Evolutionary conservation across 2,113 vertebrate species (phyloP).

Genomic region (Sphyrna mokarran): DNA sequence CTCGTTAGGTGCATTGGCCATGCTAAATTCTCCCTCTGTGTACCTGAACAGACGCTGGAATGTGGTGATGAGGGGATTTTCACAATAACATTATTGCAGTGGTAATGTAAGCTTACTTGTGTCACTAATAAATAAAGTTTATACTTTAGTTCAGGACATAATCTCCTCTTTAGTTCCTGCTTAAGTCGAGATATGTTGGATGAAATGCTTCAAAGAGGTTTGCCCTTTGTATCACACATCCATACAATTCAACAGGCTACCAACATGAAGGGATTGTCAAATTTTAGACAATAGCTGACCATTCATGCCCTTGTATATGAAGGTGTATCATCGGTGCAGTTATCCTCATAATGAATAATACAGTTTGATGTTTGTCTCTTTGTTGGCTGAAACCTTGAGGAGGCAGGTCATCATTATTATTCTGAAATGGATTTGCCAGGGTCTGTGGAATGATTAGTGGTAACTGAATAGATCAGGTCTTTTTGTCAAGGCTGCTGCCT

Average conservation of each 20-base stretch:
- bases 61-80: too few species aligned
- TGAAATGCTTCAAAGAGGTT: background rate
- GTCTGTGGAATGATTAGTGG: background rate
- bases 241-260: background rate
- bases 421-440: background rate
- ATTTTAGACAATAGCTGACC: background rate
- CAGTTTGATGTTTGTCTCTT: background rate
- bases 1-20: too few species aligned
- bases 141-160: background rate
- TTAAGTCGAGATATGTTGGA: background rate
- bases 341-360: background rate
- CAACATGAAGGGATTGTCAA: background rate
- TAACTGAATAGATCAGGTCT: background rate
- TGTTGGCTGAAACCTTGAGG: background rate
- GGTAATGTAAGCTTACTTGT: too few species aligned
- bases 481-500: background rate
- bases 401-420: background rate
- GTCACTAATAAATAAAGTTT: too few species aligned
- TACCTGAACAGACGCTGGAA: too few species aligned
- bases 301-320: background rate
- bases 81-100: too few species aligned
- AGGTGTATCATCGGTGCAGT: background rate
- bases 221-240: background rate
- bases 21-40: too few species aligned
- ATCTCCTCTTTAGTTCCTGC: background rate